Evolutionary conservation across 2,888 invertebrate species (phyloP).

Genomic region (Phyllotreta cruciferae): DNA sequence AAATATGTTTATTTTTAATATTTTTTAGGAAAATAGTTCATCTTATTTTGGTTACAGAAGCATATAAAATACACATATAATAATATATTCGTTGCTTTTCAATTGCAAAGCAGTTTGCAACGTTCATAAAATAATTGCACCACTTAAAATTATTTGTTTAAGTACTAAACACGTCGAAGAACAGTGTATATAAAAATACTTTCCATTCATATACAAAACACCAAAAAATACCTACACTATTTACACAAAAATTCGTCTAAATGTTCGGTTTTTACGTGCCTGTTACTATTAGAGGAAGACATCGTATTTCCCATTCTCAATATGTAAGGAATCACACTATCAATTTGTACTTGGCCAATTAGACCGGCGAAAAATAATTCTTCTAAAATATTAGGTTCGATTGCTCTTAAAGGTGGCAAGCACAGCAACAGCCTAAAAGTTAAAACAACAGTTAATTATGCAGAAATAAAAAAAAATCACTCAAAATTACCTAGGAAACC

Average conservation of each 20-base stretch:
- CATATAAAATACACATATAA: too few species aligned
- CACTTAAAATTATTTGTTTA: neutral
- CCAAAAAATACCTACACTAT: slow-evolving; percentile 37
- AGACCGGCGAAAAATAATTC: slow-evolving; percentile 92
- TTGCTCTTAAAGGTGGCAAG: slow-evolving; percentile 75
- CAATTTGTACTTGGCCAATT: slow-evolving; percentile 92
- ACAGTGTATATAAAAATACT: slow-evolving; percentile 11
- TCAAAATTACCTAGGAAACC: slow-evolving; percentile 63
- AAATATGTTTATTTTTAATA: neutral
- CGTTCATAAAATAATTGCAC: slow-evolving; percentile 1
- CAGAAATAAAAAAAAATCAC: slow-evolving; percentile 2
- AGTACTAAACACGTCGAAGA: neutral
- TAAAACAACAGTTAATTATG: slow-evolving; percentile 7
- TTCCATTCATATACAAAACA: slow-evolving; percentile 1
- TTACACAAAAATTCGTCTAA: slow-evolving; percentile 53
- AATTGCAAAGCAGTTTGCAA: neutral
- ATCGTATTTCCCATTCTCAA: slow-evolving; percentile 65
- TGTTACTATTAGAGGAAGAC: slow-evolving; percentile 44
- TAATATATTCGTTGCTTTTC: too few species aligned
- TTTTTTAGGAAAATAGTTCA: too few species aligned
- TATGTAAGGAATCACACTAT: slow-evolving; percentile 93
- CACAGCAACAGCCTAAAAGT: slow-evolving; percentile 68
- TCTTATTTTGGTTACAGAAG: too few species aligned
- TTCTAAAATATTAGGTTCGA: slow-evolving; percentile 80
- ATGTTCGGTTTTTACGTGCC: slow-evolving; percentile 57